Percentiles rank a stretch among this genome's conserved stretches.
These are phyloP conservation scores for Semnornis frantzii DNA, from an alignment of 2,113 vertebrate genomes.

Conservation along the genomic window DNA sequence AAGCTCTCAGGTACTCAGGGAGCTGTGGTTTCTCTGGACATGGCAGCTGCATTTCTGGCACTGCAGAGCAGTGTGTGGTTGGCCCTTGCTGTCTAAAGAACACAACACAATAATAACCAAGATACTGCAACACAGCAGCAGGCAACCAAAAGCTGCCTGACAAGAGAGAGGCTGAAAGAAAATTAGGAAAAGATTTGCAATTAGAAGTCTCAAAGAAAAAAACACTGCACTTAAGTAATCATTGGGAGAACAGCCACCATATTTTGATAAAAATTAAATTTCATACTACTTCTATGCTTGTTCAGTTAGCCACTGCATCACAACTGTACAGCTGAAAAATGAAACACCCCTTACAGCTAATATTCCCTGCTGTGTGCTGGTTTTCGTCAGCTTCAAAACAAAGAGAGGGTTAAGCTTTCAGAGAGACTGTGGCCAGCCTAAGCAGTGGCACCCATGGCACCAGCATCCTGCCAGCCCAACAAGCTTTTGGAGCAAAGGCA, in stretches of 20 bases:
- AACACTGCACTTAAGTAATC: not conserved
- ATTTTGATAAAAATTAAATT: not conserved
- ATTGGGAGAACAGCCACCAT: not conserved
- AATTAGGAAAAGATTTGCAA: not conserved
- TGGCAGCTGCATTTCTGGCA: not conserved
- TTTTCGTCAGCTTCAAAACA: not conserved
- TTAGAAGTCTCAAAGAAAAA: not conserved
- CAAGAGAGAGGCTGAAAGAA: not conserved
- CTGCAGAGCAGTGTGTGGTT: not conserved
- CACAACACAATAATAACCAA: not conserved
- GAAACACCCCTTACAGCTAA: not conserved
- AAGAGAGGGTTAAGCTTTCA: not conserved
- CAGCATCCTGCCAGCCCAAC: not conserved
- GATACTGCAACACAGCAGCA: not conserved
- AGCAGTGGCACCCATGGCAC: not conserved
- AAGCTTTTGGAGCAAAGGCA: not conserved
- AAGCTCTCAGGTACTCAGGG: not conserved
- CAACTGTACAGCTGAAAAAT: not conserved
- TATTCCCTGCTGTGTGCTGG: not conserved
- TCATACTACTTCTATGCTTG: not conserved
- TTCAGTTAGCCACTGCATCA: not conserved
- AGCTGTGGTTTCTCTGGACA: not conserved
- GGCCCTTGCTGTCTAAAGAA: not conserved
- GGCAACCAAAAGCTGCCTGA: not conserved
- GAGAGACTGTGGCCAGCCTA: not conserved